Percentiles rank a stretch among this genome's conserved stretches.
Conservation (phyloP, 2,113 vertebrate genomes). For the Megalops atlanticus region DNA sequence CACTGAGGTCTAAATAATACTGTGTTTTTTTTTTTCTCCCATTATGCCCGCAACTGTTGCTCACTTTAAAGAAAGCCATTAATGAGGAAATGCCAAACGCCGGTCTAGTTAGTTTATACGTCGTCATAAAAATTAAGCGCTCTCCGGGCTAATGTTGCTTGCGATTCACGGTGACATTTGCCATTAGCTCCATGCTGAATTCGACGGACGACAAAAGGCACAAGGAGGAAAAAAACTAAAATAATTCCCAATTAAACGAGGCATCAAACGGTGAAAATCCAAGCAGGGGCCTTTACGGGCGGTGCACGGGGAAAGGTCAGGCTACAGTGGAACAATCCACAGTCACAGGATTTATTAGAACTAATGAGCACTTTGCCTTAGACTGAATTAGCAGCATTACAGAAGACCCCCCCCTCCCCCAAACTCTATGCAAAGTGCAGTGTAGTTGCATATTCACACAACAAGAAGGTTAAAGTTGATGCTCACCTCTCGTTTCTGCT, state of each 20-base stretch:
- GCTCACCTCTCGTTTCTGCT: not conserved
- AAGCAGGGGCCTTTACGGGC: conserved; percentile 72
- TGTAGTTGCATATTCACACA: not conserved
- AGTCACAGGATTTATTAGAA: conserved; percentile 63
- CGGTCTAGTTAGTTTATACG: conserved; percentile 56
- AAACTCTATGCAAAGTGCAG: not conserved
- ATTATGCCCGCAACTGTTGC: conserved; percentile 57
- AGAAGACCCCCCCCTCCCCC: conserved; percentile 19
- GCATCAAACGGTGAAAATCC: conserved; percentile 81
- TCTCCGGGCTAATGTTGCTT: conserved; percentile 70
- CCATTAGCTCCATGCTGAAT: conserved; percentile 73
- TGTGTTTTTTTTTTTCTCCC: conserved; percentile 49
- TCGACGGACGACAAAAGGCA: conserved; percentile 69
- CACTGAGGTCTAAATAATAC: conserved; percentile 61
- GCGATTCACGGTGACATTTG: conserved; percentile 88
- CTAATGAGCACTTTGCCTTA: conserved; percentile 84
- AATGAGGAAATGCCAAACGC: conserved; percentile 67
- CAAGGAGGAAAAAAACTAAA: conserved; percentile 66
- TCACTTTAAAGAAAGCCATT: conserved; percentile 61
- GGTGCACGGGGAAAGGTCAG: conserved; percentile 86
- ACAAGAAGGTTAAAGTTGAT: not conserved
- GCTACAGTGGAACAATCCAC: conserved; percentile 67
- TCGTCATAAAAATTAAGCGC: conserved; percentile 67
- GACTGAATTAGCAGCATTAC: conserved; percentile 60
- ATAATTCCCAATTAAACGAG: conserved; percentile 86